Percentiles rank a stretch among this genome's conserved stretches.
Conservation (phyloP, 2,797 vertebrate species). For the Cryptoprocta ferox region DNA sequence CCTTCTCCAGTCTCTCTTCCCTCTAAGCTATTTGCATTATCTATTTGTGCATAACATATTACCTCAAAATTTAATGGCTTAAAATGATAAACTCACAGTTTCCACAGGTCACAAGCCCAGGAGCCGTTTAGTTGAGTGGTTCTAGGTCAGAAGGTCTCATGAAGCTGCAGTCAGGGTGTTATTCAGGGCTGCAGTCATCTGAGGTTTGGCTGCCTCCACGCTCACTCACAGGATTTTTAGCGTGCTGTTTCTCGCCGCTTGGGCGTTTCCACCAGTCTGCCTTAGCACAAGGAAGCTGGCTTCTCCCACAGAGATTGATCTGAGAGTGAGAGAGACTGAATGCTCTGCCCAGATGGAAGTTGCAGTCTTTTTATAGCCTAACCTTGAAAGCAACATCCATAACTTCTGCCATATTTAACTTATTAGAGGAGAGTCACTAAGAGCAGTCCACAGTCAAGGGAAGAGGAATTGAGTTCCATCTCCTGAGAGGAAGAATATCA, state of each 20-base stretch:
- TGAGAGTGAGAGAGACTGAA: not conserved
- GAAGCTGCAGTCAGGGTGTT: not conserved
- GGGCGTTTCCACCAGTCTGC: not conserved
- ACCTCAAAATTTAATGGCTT: not conserved
- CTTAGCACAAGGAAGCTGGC: not conserved
- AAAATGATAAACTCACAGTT: not conserved
- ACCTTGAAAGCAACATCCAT: not conserved
- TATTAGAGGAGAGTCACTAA: not conserved
- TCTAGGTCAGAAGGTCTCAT: not conserved
- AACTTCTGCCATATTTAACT: not conserved
- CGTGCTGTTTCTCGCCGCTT: not conserved
- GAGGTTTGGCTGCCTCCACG: not conserved
- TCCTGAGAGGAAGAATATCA: not conserved
- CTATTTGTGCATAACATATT: not conserved
- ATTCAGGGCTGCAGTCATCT: not conserved
- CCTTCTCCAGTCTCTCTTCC: not conserved
- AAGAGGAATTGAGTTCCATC: not conserved
- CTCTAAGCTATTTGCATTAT: not conserved
- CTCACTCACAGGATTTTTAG: not conserved
- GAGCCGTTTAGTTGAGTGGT: not conserved
- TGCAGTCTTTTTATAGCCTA: constrained; percentile 16
- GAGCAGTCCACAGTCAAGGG: not conserved
- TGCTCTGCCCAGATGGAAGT: not conserved
- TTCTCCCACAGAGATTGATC: not conserved
- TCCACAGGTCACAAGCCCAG: not conserved